phyloP scores from a whole-genome alignment of 2,797 vertebrate genomes.

The Pristis pectinata region DNA sequence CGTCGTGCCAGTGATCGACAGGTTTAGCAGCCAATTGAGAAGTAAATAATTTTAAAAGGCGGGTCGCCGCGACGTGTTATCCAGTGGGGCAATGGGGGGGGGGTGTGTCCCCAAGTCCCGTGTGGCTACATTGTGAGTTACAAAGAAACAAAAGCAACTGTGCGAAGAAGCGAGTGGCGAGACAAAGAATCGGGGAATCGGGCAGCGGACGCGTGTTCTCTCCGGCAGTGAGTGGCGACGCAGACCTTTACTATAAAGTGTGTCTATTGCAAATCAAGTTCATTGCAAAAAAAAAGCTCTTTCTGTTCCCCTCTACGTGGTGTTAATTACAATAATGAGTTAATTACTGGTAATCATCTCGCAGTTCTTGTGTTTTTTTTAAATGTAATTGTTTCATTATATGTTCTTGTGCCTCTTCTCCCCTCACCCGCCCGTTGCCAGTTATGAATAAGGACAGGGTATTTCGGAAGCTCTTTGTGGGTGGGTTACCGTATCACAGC shows the following conservation, averaged over 20 bases:
- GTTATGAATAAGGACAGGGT: constrained; percentile 34
- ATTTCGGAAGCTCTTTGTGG: constrained; percentile 35
- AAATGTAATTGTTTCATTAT: not conserved
- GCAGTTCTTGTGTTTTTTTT: not conserved
- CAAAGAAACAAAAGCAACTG: constrained; percentile 37
- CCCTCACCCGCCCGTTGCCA: not conserved
- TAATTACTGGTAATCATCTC: not conserved
- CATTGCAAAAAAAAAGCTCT: not conserved
- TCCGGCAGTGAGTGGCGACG: not conserved
- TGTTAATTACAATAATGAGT: not conserved
- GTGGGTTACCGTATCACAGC: constrained; percentile 33
- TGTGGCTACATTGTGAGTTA: constrained; percentile 28
- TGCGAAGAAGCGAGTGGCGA: not conserved
- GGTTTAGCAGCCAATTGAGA: not conserved
- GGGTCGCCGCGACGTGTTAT: not conserved
- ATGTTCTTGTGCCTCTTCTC: not conserved
- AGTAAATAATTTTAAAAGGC: not conserved
- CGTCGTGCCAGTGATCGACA: not conserved
- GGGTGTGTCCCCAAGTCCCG: not conserved
- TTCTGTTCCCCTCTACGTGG: not conserved
- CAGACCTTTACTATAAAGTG: not conserved
- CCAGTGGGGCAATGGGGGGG: not conserved
- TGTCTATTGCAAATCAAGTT: not conserved
- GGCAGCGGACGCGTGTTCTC: not conserved
- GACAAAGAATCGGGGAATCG: not conserved